Percentiles rank a stretch among this genome's conserved stretches.
These are phyloP conservation scores for Apamea anceps DNA, from an alignment of 2,888 invertebrate genomes.

Conservation along the genomic window DNA sequence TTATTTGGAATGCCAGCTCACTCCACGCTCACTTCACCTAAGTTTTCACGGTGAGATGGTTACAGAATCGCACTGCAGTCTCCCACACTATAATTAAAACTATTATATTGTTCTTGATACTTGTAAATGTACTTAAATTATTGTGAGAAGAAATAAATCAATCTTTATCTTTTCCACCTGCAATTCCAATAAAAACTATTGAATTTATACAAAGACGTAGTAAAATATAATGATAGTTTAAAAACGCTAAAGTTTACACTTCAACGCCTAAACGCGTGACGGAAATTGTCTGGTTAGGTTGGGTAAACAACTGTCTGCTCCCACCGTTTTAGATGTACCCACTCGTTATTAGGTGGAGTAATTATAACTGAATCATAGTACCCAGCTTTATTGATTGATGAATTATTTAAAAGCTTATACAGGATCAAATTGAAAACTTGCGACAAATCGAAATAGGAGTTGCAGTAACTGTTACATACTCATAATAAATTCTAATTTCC, in stretches of 20 bases:
- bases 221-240: background rate
- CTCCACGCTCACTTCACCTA: too few species aligned
- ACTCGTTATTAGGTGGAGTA: constrained; percentile 50
- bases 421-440: too few species aligned
- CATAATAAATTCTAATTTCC: too few species aligned
- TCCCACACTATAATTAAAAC: too few species aligned
- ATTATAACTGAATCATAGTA: constrained; percentile 54
- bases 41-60: too few species aligned
- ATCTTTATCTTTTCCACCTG: background rate
- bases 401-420: background rate
- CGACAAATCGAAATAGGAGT: too few species aligned
- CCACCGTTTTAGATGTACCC: constrained; percentile 56
- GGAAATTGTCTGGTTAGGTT: constrained; percentile 74
- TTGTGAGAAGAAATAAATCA: too few species aligned
- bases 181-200: background rate
- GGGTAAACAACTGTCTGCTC: constrained; percentile 69
- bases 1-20: too few species aligned
- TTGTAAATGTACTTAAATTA: too few species aligned
- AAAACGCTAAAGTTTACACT: constrained; percentile 37
- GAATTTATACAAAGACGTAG: background rate
- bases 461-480: too few species aligned
- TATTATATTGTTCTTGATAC: too few species aligned
- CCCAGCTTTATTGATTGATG: constrained; percentile 10
- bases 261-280: constrained; percentile 36
- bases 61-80: too few species aligned